Conservation (phyloP, 35 echinoderm and acorn worm species). For the Amphiura filiformis region DNA sequence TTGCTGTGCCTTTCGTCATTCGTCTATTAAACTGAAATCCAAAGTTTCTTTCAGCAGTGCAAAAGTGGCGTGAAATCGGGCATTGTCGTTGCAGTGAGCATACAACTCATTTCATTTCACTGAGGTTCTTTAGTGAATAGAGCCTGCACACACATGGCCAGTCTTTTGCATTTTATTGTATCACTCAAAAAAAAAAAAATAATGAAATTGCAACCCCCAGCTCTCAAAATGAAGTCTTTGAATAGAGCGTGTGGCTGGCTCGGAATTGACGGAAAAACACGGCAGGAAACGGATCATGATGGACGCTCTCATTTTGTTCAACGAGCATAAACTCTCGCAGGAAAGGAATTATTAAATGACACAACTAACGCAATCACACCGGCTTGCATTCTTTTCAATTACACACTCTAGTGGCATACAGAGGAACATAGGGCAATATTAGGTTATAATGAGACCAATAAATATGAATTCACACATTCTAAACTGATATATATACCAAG, state of each 20-base stretch:
- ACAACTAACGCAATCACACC: background rate
- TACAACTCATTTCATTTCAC: background rate
- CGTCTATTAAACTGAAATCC: slow-evolving; percentile 1
- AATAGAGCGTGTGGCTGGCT: background rate
- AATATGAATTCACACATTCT: background rate
- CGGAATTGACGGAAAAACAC: background rate
- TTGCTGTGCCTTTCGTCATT: background rate
- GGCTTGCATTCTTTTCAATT: background rate
- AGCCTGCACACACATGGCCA: background rate
- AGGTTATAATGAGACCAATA: background rate
- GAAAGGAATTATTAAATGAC: slow-evolving; percentile 12
- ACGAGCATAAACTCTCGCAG: background rate
- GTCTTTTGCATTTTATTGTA: background rate
- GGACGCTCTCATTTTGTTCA: slow-evolving; percentile 6
- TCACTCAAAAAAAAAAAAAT: background rate
- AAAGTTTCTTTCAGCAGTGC: background rate
- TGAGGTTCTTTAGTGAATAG: background rate
- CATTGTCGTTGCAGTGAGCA: background rate
- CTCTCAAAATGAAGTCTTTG: background rate
- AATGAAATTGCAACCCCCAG: background rate
- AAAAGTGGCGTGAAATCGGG: background rate
- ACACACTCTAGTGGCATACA: background rate
- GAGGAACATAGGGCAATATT: background rate
- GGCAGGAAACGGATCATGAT: background rate
- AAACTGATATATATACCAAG: no score